Conservation (phyloP, 2,888 invertebrate species). For the Eupithecia subumbrata region DNA sequence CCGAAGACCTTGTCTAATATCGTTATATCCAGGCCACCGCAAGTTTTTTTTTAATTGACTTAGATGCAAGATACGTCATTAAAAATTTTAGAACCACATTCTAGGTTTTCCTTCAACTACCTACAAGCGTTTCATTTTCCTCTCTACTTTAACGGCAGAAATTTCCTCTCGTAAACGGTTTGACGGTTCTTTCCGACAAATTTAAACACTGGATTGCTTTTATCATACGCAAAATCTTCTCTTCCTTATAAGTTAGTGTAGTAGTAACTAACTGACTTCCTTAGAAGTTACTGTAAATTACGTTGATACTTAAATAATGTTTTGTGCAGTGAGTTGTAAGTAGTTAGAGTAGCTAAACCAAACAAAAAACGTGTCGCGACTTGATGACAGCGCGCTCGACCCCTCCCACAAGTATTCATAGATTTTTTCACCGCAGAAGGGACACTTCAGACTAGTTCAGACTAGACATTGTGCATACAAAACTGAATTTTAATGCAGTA, state of each 20-base stretch:
- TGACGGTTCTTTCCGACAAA: background rate
- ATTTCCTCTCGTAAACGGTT: background rate
- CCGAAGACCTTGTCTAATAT: background rate
- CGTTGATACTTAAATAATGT: too few species aligned
- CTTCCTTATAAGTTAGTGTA: background rate
- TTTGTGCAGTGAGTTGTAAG: too few species aligned
- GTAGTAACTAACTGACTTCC: background rate
- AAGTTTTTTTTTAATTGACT: background rate
- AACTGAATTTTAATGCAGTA: too few species aligned
- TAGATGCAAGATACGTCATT: background rate
- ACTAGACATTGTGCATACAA: too few species aligned
- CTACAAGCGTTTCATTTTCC: background rate
- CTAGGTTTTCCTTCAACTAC: slow-evolving; percentile 5
- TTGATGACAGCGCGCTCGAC: too few species aligned
- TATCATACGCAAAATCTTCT: background rate
- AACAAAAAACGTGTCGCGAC: too few species aligned
- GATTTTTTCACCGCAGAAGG: too few species aligned
- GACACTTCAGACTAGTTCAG: too few species aligned
- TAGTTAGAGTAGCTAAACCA: too few species aligned
- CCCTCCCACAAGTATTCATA: too few species aligned
- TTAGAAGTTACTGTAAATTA: background rate
- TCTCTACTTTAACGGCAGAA: background rate
- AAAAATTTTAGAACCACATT: background rate
- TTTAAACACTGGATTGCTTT: background rate
- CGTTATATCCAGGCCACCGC: background rate